These are phyloP conservation scores for Melanotaenia pygmaea DNA, from an alignment of 2,797 vertebrate species.

Conservation along the genomic window DNA sequence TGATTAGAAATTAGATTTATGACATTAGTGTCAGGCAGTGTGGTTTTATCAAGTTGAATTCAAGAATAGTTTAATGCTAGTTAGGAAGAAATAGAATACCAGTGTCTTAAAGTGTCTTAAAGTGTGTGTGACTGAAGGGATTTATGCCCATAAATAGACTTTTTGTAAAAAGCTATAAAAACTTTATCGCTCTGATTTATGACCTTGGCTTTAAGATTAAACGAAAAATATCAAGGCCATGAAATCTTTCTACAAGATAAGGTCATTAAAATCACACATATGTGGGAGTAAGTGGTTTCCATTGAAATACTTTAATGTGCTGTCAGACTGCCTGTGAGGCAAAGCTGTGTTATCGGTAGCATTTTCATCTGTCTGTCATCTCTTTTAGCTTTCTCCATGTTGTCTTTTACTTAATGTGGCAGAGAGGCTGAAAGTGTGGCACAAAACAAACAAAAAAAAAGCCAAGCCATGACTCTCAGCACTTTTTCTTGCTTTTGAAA, in stretches of 20 bases:
- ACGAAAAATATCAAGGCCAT: slow-evolving; percentile 24
- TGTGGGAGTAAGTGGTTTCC: slow-evolving; percentile 29
- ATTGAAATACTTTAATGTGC: slow-evolving; percentile 29
- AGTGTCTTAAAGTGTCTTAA: slow-evolving; percentile 4
- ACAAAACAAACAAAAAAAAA: slow-evolving; percentile 1
- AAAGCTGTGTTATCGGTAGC: background rate
- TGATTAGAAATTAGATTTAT: slow-evolving; percentile 37
- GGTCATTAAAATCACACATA: slow-evolving; percentile 25
- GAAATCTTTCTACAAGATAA: slow-evolving; percentile 27
- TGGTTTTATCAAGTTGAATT: slow-evolving; percentile 4
- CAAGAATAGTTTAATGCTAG: background rate
- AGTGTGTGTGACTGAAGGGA: slow-evolving; percentile 20
- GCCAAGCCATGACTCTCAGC: slow-evolving; percentile 11
- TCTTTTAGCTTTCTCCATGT: background rate
- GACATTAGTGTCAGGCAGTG: background rate
- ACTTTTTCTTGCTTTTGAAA: slow-evolving; percentile 23
- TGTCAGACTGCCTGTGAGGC: slow-evolving; percentile 22
- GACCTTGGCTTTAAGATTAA: slow-evolving; percentile 32
- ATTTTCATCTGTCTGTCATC: slow-evolving; percentile 1
- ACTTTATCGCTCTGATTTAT: slow-evolving; percentile 20
- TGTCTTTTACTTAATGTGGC: slow-evolving; percentile 18
- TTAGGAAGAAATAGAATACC: slow-evolving; percentile 27
- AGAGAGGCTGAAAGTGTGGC: slow-evolving; percentile 9
- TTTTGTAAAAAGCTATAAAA: slow-evolving; percentile 38
- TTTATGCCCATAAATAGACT: slow-evolving; percentile 25